Evolutionary conservation across 30 jellyfish, hydroid and myxozoan genomes (phyloP).

Genomic region (Cassiopea xamachana): DNA sequence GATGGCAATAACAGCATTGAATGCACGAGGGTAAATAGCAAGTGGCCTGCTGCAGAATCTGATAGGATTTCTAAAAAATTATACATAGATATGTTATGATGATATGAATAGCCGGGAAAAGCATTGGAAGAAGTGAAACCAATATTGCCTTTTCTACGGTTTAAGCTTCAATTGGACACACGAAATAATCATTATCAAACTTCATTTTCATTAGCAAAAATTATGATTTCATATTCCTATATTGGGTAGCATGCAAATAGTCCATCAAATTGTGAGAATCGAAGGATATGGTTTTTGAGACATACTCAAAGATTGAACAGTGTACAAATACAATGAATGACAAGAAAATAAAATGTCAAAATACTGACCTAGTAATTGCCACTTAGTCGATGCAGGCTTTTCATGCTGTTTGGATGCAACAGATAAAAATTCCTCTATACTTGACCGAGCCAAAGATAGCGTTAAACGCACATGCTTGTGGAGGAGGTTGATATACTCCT

Average conservation of each 20-base stretch:
- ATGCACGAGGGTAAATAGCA: slow-evolving; percentile 38
- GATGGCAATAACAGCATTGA: slow-evolving; percentile 52
- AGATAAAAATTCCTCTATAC: background rate
- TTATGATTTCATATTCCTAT: no score
- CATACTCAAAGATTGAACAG: background rate
- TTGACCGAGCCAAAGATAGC: slow-evolving; percentile 18
- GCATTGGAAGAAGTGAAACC: no score
- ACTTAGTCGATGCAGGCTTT: background rate
- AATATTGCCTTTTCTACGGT: no score
- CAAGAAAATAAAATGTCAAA: background rate
- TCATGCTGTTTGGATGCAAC: background rate
- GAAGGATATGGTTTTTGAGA: no score
- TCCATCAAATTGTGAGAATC: no score
- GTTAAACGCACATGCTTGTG: slow-evolving; percentile 22
- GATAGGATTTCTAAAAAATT: slow-evolving; percentile 32
- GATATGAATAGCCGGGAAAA: no score
- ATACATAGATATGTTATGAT: background rate
- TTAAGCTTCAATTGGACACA: no score
- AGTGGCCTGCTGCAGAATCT: slow-evolving; percentile 74
- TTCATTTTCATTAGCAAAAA: no score
- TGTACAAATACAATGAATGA: background rate
- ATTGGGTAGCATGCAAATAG: no score
- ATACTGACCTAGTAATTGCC: slow-evolving; percentile 17
- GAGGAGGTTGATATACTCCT: slow-evolving; percentile 11
- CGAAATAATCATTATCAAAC: no score